Evolutionary conservation across 1,140 invertebrate species (phyloP).

Genomic region (Contarinia nasturtii): DNA sequence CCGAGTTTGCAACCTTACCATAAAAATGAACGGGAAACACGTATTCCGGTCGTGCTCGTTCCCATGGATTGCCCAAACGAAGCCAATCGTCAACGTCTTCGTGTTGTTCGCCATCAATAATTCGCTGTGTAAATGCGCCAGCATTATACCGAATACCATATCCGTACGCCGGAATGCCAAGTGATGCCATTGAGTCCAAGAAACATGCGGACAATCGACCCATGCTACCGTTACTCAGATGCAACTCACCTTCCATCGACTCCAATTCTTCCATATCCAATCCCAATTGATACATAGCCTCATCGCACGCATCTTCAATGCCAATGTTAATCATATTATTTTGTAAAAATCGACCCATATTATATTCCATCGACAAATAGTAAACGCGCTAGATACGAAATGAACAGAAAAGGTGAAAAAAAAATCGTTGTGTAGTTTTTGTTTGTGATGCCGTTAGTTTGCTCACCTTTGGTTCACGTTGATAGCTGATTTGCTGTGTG

Average conservation of each 20-base stretch:
- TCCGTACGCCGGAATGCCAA: conserved; percentile 98
- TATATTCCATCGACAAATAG: conserved; percentile 97
- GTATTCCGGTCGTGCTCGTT: conserved; percentile 92
- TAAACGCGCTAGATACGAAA: conserved; percentile 71
- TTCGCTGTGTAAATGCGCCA: conserved; percentile 95
- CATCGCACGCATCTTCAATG: conserved; percentile 90
- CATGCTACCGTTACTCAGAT: conserved; percentile 96
- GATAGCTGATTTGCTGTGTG: conserved; percentile 87
- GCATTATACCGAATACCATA: conserved; percentile 99
- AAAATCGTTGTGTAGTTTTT: too few species aligned
- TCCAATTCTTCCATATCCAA: conserved; percentile 96
- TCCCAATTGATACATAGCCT: conserved; percentile 95
- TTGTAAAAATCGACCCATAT: conserved; percentile 92
- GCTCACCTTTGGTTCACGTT: too few species aligned
- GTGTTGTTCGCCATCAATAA: conserved; percentile 87
- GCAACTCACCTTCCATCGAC: conserved; percentile 94
- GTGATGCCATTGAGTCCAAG: conserved; percentile 96
- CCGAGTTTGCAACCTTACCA: conserved; percentile 72
- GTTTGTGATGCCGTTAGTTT: too few species aligned
- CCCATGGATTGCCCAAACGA: conserved; percentile 91
- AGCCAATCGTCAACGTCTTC: conserved; percentile 99
- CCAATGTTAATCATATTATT: conserved; percentile 99
- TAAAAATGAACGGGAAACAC: conserved; percentile 94
- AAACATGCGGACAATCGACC: conserved; percentile 96
- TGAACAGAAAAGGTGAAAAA: not conserved